A percentile compares a stretch with the other conserved stretches of the same genome.
Conservation (phyloP, 2,797 vertebrate genomes). For the Typhlichthys eigenmanni region DNA sequence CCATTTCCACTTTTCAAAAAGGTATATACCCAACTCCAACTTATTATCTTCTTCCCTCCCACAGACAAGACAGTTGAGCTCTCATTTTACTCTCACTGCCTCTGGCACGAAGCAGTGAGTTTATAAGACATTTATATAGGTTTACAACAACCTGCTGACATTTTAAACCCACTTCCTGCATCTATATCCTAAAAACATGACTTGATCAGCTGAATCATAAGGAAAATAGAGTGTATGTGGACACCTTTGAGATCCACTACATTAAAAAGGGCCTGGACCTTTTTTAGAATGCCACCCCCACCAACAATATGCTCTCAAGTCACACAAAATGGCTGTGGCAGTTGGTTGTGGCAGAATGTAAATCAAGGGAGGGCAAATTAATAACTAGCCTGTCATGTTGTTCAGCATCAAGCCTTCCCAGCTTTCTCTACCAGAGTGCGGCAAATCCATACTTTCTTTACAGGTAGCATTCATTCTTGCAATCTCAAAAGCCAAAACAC, state of each 20-base stretch:
- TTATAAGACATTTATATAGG: constrained; percentile 61
- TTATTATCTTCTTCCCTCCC: constrained; percentile 46
- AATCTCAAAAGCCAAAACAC: constrained; percentile 4
- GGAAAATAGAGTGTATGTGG: constrained; percentile 33
- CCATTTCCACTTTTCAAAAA: constrained; percentile 68
- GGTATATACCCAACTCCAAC: constrained; percentile 51
- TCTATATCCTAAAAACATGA: constrained; percentile 40
- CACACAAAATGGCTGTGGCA: constrained; percentile 74
- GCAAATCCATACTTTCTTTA: constrained; percentile 15
- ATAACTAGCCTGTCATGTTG: constrained; percentile 65
- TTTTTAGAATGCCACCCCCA: constrained; percentile 57
- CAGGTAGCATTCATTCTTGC: constrained; percentile 13
- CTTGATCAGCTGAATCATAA: constrained; percentile 15
- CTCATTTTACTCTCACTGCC: constrained; percentile 60
- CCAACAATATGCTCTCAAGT: constrained; percentile 65
- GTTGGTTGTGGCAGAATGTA: constrained; percentile 69
- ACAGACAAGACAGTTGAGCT: constrained; percentile 59
- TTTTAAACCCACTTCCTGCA: constrained; percentile 44
- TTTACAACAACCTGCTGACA: constrained; percentile 70
- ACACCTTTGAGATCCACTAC: too few species aligned
- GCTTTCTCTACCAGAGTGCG: constrained; percentile 37
- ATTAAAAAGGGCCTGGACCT: constrained; percentile 66
- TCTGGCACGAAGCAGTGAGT: constrained; percentile 51
- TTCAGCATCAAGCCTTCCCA: constrained; percentile 45
- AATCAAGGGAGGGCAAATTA: constrained; percentile 63